Conservation (phyloP, 2,797 vertebrate genomes). For the Notolabrus celidotus region DNA sequence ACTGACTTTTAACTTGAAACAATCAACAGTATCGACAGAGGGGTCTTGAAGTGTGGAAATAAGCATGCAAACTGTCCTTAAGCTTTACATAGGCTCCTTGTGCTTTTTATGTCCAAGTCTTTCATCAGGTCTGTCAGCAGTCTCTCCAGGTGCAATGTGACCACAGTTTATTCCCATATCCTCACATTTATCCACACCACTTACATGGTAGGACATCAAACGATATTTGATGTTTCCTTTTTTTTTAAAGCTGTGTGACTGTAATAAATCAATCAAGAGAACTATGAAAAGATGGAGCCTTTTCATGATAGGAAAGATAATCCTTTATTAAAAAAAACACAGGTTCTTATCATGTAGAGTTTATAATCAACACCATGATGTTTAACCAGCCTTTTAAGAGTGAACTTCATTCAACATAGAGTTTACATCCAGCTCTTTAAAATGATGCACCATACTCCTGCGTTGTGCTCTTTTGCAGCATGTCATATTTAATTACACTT, state of each 20-base stretch:
- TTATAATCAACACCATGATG: not conserved
- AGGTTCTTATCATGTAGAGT: not conserved
- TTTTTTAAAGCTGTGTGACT: constrained; percentile 1
- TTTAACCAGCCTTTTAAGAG: not conserved
- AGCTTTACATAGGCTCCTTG: too few relatives aligned
- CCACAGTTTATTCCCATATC: not conserved
- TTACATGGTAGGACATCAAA: constrained; percentile 6
- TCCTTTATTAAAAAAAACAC: not conserved
- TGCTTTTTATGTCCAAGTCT: too few relatives aligned
- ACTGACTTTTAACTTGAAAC: too few relatives aligned
- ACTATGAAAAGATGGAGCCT: not conserved
- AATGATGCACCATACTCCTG: too few relatives aligned
- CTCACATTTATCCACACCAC: not conserved
- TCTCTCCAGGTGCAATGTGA: not conserved
- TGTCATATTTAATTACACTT: constrained; percentile 25
- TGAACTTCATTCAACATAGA: not conserved
- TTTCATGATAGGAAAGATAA: not conserved
- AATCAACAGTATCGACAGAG: too few relatives aligned
- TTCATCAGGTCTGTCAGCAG: not conserved
- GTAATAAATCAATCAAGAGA: constrained; percentile 1
- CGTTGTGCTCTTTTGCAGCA: not conserved
- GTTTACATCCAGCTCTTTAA: not conserved
- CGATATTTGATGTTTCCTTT: not conserved
- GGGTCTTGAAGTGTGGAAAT: too few relatives aligned
- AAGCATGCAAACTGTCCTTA: too few relatives aligned